These are phyloP conservation scores for Poeciliopsis presidionis DNA, from an alignment of 2,797 vertebrate species.

Conservation along the genomic window DNA sequence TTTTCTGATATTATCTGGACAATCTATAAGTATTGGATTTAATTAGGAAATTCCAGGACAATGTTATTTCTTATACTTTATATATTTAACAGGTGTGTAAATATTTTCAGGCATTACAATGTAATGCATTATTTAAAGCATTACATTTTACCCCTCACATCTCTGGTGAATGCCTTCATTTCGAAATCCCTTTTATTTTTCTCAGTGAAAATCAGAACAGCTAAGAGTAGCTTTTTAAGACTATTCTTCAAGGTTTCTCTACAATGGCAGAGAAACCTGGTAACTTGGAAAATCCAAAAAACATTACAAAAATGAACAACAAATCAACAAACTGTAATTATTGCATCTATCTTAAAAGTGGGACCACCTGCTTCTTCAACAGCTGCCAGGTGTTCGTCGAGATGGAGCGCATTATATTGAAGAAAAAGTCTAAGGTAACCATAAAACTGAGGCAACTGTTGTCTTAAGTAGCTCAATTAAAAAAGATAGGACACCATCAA, in stretches of 20 bases:
- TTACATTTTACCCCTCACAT: neutral
- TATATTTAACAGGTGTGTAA: neutral
- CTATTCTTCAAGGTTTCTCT: neutral
- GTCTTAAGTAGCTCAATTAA: slow-evolving; percentile 30
- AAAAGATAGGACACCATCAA: slow-evolving; percentile 18
- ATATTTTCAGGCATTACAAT: too few species aligned
- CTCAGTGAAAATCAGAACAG: neutral
- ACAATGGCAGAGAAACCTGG: slow-evolving; percentile 16
- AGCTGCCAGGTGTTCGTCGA: slow-evolving; percentile 69
- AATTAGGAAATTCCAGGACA: neutral
- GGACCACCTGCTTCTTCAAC: slow-evolving; percentile 73
- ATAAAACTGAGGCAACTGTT: slow-evolving; percentile 32
- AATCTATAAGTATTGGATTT: neutral
- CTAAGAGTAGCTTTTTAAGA: neutral
- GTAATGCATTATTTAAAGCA: too few species aligned
- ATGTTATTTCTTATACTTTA: neutral
- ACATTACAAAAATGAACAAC: neutral
- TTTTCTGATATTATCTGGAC: neutral
- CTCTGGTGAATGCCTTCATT: neutral
- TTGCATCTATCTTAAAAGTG: slow-evolving; percentile 55
- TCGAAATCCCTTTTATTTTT: neutral
- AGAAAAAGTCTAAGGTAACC: slow-evolving; percentile 45
- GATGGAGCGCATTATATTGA: slow-evolving; percentile 37
- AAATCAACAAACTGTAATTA: slow-evolving; percentile 60
- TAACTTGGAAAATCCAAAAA: slow-evolving; percentile 14